phyloP scores from a whole-genome alignment of 2,888 invertebrate species.

The Escarpia spicata region DNA sequence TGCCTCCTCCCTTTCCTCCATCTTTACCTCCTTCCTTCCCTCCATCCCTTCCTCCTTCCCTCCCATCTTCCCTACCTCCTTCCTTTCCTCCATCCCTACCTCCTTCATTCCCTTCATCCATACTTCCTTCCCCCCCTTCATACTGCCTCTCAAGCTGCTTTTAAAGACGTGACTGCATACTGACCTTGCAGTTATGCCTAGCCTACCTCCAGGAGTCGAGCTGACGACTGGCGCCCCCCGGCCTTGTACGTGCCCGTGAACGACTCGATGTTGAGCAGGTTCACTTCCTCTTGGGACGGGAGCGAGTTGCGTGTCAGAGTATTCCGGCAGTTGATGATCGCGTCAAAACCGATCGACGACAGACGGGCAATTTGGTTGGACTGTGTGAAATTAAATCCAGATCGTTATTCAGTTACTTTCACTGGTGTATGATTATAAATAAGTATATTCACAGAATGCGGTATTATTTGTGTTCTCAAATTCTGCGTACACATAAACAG shows the following conservation, averaged over 20 bases:
- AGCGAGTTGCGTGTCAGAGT: conserved; percentile 39
- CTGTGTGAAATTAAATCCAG: not conserved
- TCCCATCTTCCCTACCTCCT: no score
- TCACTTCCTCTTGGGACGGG: conserved; percentile 52
- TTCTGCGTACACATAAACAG: no score
- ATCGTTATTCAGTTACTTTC: no score
- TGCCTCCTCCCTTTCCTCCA: no score
- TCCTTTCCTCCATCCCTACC: no score
- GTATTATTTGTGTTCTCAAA: no score
- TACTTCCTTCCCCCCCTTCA: no score
- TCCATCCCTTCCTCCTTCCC: no score
- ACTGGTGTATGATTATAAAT: no score
- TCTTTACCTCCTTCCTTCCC: no score
- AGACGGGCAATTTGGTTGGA: conserved; percentile 30
- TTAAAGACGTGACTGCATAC: not conserved
- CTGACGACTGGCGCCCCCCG: conserved; percentile 45
- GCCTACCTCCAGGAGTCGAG: conserved; percentile 34
- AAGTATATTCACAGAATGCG: not conserved
- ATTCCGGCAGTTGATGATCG: conserved; percentile 51
- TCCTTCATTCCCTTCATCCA: no score
- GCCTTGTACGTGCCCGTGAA: conserved; percentile 49
- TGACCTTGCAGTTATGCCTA: not conserved
- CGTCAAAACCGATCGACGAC: conserved; percentile 47
- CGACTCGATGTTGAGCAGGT: conserved; percentile 51
- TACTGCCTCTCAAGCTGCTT: no score